Base-by-base conservation (phyloP, 2,888 invertebrate species). In the Galerucella nymphaeae region DNA sequence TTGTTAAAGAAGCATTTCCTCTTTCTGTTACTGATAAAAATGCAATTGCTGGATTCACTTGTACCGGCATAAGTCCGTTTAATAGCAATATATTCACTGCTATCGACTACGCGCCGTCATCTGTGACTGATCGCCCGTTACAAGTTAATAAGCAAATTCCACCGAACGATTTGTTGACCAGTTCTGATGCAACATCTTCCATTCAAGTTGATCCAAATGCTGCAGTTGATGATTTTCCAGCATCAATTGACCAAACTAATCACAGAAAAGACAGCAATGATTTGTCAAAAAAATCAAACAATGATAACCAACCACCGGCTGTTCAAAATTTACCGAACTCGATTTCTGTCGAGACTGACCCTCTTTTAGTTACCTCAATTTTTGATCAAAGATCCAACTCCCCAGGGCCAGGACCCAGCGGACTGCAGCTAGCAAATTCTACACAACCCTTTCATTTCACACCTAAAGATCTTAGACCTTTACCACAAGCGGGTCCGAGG, bases 1-100 rank as follows among this genome's bases (percentile, higher is more conserved):
- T 63, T 42, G 42, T 64, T 42, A 64, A 13, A 48, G 64, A 64
- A 64, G 48, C 64, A 42, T 64, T 64, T 64, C 20, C 64, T 64
- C 48, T 18, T 64, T 38, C 48, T 8, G 42, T 64, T 2, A 64
- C 48, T 18, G 64, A 64, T 64, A n/a, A 14, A 64, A 64, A n/a
- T n/a, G n/a, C n/a, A n/a, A n/a, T n/a, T n/a, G n/a, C n/a, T n/a
- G n/a, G n/a, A n/a, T n/a, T n/a, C 11, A 42, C 63, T n/a, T 63
- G 63, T 18, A 63, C 63, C 14, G 63, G 63, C 14, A 63, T 63
- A 63, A 63, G 23, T 30, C 23, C 23, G n/a, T 20, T 16, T 42
- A 42, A 41, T 48, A 18, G 42, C 2, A 42, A 64, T 42, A 58
- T 58, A 23, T 58, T 58, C 8, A 58, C 58, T 38, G 23, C 18